A percentile compares a stretch with the other conserved stretches of the same genome.
Conservation (phyloP, 2,797 vertebrate species). For the Melanotaenia nigrans region DNA sequence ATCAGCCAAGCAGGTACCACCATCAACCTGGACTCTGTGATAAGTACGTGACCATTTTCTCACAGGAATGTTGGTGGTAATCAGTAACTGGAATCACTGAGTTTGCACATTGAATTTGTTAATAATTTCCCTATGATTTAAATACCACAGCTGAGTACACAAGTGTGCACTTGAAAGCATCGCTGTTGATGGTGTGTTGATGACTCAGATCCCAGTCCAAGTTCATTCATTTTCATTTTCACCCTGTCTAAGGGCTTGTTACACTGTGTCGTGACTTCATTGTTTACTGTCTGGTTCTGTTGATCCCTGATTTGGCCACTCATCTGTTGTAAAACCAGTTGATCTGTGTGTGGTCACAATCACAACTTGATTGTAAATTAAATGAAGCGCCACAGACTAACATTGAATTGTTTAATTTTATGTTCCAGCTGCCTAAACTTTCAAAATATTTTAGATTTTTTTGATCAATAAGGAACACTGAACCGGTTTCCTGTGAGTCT, state of each 20-base stretch:
- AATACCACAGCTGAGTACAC: conserved; percentile 2
- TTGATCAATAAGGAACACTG: too few species aligned
- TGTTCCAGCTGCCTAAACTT: too few species aligned
- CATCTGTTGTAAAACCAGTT: background rate
- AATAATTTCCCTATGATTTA: conserved; percentile 14
- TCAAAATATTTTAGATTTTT: too few species aligned
- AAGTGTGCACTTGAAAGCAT: background rate
- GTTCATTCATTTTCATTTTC: background rate
- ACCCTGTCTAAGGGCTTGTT: background rate
- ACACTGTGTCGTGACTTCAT: conserved; percentile 3
- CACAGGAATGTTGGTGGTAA: conserved; percentile 43
- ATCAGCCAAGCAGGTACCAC: conserved; percentile 26
- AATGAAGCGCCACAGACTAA: too few species aligned
- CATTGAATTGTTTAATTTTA: too few species aligned
- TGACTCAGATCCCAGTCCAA: background rate
- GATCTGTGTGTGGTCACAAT: background rate
- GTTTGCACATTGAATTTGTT: conserved; percentile 15
- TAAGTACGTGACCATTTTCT: conserved; percentile 42
- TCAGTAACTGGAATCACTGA: conserved; percentile 52
- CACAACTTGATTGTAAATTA: too few species aligned
- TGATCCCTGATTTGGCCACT: background rate
- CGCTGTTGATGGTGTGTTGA: background rate
- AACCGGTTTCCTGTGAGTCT: too few species aligned
- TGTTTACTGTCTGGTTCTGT: conserved; percentile 3
- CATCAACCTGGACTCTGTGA: conserved; percentile 11